phyloP scores from a whole-genome alignment of 53 echinoderm and acorn worm species.

The Paelopatides confundens region DNA sequence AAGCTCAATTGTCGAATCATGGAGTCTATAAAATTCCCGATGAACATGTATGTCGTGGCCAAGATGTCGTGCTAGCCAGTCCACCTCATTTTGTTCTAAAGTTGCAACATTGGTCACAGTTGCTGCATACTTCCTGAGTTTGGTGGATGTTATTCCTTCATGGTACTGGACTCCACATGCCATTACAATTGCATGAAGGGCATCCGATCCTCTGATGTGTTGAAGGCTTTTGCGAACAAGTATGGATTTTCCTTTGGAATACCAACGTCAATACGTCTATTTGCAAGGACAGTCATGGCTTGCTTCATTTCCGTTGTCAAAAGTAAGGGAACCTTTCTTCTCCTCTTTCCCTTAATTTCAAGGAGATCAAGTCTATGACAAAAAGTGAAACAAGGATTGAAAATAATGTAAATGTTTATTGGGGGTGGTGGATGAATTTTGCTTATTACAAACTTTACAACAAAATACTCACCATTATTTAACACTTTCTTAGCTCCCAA shows the following conservation, averaged over 20 bases:
- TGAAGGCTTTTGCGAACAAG: neutral
- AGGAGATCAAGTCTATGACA: neutral
- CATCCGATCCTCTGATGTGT: neutral
- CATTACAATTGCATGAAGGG: neutral
- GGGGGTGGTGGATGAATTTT: slow-evolving; percentile 30
- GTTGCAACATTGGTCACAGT: neutral
- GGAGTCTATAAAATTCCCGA: neutral
- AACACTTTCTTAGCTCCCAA: too few species aligned
- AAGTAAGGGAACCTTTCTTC: neutral
- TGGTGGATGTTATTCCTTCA: neutral
- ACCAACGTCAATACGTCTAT: neutral
- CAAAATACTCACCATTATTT: too few species aligned
- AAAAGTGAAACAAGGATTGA: too few species aligned
- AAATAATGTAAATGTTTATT: too few species aligned
- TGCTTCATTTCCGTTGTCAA: neutral
- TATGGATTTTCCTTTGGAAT: neutral
- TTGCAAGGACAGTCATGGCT: neutral
- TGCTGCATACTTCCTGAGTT: neutral
- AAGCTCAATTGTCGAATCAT: neutral
- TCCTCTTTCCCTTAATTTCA: neutral
- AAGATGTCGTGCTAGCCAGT: neutral
- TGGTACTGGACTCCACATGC: neutral
- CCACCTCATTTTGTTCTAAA: neutral
- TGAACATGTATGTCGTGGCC: neutral
- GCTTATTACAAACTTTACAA: too few species aligned